Conservation (phyloP, 2,797 vertebrate genomes). For the Tenualosa ilisha region DNA sequence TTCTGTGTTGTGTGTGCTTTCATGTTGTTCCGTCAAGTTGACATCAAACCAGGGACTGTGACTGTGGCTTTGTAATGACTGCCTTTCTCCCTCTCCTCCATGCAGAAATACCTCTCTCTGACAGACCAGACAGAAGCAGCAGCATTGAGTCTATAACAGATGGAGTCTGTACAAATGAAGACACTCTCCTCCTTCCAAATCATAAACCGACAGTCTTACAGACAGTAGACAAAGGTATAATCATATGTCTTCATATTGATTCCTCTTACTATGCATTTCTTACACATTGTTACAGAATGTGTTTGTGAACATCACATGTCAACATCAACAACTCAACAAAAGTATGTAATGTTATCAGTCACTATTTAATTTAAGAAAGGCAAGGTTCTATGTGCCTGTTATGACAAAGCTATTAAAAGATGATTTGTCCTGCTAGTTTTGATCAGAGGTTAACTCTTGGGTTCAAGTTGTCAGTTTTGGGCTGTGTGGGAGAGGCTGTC, state of each 20-base stretch:
- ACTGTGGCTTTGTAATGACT: neutral
- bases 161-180: conserved; percentile 53
- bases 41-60: neutral
- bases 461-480: neutral
- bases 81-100: conserved; percentile 10
- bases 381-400: neutral
- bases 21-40: neutral
- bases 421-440: neutral
- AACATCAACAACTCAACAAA: neutral
- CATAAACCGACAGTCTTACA: conserved; percentile 35
- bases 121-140: conserved; percentile 46
- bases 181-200: conserved; percentile 55
- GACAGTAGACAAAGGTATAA: conserved; percentile 53
- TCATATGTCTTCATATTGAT: neutral
- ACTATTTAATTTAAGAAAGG: neutral
- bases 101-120: conserved; percentile 42
- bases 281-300: neutral
- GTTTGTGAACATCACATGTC: neutral
- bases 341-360: neutral
- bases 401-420: neutral
- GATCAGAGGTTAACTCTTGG: neutral
- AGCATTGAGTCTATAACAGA: conserved; percentile 56
- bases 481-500: too few species aligned
- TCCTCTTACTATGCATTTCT: neutral
- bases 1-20: neutral